Evolutionary conservation across 2,888 invertebrate species (phyloP), one percentile per base, ranked within the genome.

Genomic region (Abrostola triplasia): DNA sequence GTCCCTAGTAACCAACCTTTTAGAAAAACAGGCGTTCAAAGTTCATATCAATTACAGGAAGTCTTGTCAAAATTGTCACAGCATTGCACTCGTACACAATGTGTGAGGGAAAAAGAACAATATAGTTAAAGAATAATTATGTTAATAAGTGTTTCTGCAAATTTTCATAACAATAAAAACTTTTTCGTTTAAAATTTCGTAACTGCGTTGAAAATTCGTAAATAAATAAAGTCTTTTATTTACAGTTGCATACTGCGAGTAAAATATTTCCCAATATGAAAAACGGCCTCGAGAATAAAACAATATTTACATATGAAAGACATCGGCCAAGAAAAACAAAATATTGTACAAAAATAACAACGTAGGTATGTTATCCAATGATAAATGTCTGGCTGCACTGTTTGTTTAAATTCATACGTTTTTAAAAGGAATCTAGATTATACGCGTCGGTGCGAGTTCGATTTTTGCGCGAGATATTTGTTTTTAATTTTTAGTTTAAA

Each of bases 191-290:
- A 35, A 9, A 56, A 36, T 47, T 53, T 36, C n/a, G 38, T 36
- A 64, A 56, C 44, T 0, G 0, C n/a, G 38, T 51, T 42, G 11
- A 5, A 35, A 54, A 35, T 9, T 6, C 5, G 50, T 41, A 13
- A 35, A 5, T 5, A 24, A 5, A 36, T 44, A 12, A 48, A 36
- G 13, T 0, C 10, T 10, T 40, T 5, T 24, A 42, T 56, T 52
- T 54, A 50, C 44, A 42, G 6, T 42, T 49, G 41, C 36, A 56
- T 52, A 73, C 49, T 37, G 13, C 55, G 35, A 13, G 8, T 67
- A 48, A 57, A 67, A 37, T 37, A 58, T 67, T 54, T 67, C 37
- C 7, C 47, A 70, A 55, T 41, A 67, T 60, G 67, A 60, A 44
- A 65, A 55, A 73, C 37, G n/a, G 42, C 40, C 36, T 44, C 54